These are phyloP conservation scores for Chelonoidis abingdonii DNA, from an alignment of 2,113 vertebrate species.

Conservation along the genomic window DNA sequence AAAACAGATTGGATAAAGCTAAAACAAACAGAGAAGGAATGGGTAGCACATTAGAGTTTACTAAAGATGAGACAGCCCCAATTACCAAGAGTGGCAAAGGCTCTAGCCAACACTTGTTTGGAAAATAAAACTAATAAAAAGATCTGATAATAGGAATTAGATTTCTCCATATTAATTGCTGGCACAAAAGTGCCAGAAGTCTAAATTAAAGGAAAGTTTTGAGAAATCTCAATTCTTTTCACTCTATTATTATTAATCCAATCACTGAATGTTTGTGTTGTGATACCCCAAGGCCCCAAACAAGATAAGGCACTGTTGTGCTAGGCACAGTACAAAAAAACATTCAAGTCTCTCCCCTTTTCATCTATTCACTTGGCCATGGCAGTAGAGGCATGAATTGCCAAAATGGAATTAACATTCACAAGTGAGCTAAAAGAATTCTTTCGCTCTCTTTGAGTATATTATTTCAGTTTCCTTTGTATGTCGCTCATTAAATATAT, in stretches of 20 bases:
- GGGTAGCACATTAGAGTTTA: neutral
- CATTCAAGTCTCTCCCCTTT: neutral
- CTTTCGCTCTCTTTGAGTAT: neutral
- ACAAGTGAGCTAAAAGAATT: neutral
- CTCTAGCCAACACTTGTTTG: neutral
- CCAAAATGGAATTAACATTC: constrained; percentile 39
- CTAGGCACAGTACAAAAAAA: neutral
- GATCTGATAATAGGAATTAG: neutral
- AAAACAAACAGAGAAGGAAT: neutral
- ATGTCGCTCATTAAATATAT: neutral
- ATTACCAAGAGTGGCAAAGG: neutral
- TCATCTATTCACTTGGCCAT: constrained; percentile 10
- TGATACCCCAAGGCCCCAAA: neutral
- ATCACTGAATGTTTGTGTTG: neutral
- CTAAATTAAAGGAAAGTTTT: neutral
- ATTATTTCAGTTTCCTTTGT: neutral
- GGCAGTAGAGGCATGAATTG: neutral
- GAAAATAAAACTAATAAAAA: neutral
- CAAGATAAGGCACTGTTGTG: neutral
- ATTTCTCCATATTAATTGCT: neutral
- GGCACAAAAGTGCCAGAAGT: neutral
- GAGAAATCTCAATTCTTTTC: neutral
- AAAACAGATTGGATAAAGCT: neutral
- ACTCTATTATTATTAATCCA: neutral
- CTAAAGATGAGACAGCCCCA: neutral